Evolutionary conservation across 2,113 vertebrate species (phyloP).

Genomic region (Bubo scandiacus): DNA sequence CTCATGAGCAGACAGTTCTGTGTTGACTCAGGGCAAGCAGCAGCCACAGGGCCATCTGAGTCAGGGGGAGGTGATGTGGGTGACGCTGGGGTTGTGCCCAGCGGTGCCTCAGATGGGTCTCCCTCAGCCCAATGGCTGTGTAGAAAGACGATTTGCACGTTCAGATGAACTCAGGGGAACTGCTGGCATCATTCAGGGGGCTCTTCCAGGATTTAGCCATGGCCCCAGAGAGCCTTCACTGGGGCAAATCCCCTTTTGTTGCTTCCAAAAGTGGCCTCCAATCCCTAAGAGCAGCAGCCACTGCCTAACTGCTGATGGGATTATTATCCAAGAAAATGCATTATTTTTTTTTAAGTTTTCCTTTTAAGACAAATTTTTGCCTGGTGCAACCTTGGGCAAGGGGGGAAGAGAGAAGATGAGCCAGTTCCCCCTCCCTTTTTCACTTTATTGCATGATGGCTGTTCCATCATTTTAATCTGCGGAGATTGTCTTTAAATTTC

Average conservation of each 20-base stretch:
- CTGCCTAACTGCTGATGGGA: too few relatives aligned
- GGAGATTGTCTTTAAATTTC: conserved; percentile 28
- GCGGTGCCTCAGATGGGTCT: accelerated
- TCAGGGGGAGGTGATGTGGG: not conserved
- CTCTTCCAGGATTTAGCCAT: not conserved
- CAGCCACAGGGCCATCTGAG: not conserved
- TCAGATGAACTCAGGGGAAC: not conserved
- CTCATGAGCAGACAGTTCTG: not conserved
- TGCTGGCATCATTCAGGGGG: not conserved
- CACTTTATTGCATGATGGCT: not conserved
- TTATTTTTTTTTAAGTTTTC: not conserved
- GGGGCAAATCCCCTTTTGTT: not conserved
- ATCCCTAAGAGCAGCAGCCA: not conserved
- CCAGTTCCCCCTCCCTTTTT: not conserved
- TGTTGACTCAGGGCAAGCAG: not conserved
- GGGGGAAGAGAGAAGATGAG: not conserved
- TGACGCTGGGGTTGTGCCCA: accelerated
- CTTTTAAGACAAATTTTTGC: not conserved
- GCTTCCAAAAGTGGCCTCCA: not conserved
- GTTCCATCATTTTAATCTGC: conserved; percentile 54
- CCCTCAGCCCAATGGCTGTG: accelerated
- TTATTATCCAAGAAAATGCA: not conserved
- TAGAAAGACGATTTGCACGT: accelerated
- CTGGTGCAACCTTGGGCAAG: not conserved
- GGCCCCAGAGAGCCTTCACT: not conserved